These are phyloP conservation scores for Rhagonycha fulva DNA, from an alignment of 2,888 invertebrate species.

Conservation along the genomic window DNA sequence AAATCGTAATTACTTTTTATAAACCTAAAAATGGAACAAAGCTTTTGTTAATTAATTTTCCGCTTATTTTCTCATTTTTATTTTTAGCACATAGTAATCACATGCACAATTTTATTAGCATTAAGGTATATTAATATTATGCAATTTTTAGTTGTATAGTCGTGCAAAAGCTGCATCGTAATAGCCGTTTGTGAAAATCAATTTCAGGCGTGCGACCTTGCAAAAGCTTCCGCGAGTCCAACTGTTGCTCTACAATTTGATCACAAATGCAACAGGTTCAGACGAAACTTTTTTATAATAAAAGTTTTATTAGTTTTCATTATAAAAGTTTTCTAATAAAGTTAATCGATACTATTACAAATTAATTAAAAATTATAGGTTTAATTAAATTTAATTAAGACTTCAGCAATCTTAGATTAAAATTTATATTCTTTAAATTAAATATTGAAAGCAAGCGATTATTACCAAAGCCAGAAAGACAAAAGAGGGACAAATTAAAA, in stretches of 20 bases:
- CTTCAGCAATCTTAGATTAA: no score
- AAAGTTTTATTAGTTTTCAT: background rate
- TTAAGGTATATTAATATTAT: background rate
- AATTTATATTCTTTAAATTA: background rate
- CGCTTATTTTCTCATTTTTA: background rate
- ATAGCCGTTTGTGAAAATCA: constrained; percentile 41
- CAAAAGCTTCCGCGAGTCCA: constrained; percentile 36
- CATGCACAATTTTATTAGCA: background rate
- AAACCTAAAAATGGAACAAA: background rate
- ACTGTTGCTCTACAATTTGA: constrained; percentile 40
- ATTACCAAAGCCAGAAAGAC: no score
- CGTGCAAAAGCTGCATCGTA: constrained; percentile 16
- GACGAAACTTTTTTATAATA: constrained; percentile 3
- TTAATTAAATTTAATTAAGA: background rate
- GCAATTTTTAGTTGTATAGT: constrained; percentile 9
- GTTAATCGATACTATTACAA: background rate
- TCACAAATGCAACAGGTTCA: constrained; percentile 41
- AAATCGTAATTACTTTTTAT: background rate
- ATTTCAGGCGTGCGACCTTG: constrained; percentile 41
- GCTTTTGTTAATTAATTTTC: background rate
- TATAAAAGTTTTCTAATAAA: background rate
- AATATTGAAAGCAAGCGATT: background rate
- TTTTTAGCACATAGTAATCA: background rate
- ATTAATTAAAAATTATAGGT: background rate
- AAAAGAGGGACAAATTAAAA: no score